Base-by-base conservation (phyloP, 2,888 invertebrate genomes). In the Melinaea menophilus region DNA sequence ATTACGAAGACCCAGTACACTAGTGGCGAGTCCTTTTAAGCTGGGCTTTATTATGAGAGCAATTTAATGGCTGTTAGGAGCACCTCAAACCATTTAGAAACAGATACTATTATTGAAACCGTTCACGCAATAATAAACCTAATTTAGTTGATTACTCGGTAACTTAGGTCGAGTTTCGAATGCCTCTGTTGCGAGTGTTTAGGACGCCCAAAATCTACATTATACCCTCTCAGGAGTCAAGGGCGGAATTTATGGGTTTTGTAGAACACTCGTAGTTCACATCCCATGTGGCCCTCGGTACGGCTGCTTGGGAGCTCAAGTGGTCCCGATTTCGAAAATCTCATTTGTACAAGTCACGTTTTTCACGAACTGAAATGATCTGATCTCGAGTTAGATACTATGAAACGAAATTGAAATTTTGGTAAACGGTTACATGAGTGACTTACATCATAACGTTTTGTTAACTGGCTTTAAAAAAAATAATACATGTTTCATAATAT, bases 251-350 rank as follows among this genome's bases (percentile, higher is more conserved):
- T 71, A 72, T 68, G 66, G 59, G 67, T 70, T 70, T 69, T 67
- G 69, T 65, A 64, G 66, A 72, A 67, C 73, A 75, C 67, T 70
- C 71, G 72, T 72, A 71, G 72, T 63, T 74, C 62, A 71, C 69
- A 69, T 73, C 75, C 77, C 73, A 72, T 70, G 75, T 72, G 64
- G 68, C 66, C 69, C 69, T 68, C 48, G 11, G 41, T 41, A 41
- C 68, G 57, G 63, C 65, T 58, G 62, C 68, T 69, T 68, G 63
- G 62, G 62, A 63, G 56, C 66, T 74, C 72, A 64, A 74, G 75
- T 74, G 73, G 58, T 51, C 62, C 70, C 68, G 71, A 73, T 69
- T 66, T 67, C 62, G 61, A 59, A 51, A 56, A 66, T 64, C 59
- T 69, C 61, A 55, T 66, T 69, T 58, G 61, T 69, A 69, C 68